These are phyloP conservation scores for Peromyscus californicus DNA, from an alignment of 2,113 vertebrate genomes.

Conservation along the genomic window DNA sequence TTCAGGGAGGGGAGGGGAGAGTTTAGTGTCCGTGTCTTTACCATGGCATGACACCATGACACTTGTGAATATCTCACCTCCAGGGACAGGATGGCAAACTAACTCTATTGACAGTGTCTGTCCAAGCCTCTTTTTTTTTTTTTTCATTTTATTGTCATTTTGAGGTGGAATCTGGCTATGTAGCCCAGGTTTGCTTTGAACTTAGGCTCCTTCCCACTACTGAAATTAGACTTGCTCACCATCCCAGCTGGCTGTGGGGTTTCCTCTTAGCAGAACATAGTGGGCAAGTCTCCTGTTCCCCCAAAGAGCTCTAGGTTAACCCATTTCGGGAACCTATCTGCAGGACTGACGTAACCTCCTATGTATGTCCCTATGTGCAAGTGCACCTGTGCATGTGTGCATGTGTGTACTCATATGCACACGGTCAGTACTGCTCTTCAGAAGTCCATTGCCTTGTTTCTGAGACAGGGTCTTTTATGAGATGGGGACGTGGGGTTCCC, in stretches of 20 bases:
- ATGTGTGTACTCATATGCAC: background rate
- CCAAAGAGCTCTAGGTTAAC: background rate
- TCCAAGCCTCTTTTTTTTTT: background rate
- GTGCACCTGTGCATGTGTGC: background rate
- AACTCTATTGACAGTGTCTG: background rate
- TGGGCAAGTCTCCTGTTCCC: too few relatives aligned
- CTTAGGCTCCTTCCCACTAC: background rate
- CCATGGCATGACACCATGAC: background rate
- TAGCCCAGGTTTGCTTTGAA: background rate
- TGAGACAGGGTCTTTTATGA: background rate
- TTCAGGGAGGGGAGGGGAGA: background rate
- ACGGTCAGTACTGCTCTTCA: background rate
- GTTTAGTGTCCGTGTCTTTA: background rate
- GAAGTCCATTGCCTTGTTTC: background rate
- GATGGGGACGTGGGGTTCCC: background rate
- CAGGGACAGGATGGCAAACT: background rate
- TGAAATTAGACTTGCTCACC: background rate
- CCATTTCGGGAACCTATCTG: background rate
- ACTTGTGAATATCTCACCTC: rapidly evolving
- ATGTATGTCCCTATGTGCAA: background rate
- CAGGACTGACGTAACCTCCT: rapidly evolving
- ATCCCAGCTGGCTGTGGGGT: background rate
- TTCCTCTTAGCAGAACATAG: background rate
- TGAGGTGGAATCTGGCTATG: background rate
- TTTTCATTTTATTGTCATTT: background rate